phyloP scores from a whole-genome alignment of 1,140 invertebrate species.

The Papilio glaucus region DNA sequence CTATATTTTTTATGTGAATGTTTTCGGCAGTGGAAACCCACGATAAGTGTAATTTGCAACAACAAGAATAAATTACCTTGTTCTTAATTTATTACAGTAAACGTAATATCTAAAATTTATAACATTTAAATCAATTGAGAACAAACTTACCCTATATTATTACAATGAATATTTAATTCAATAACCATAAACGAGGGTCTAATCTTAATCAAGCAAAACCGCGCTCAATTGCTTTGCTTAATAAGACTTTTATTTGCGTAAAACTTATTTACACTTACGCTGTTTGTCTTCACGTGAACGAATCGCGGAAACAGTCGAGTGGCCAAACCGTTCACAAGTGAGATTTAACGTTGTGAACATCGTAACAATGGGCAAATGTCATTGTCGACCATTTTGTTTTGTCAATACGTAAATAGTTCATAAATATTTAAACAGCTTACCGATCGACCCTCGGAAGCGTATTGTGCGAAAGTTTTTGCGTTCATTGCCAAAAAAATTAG shows the following conservation, averaged over 20 bases:
- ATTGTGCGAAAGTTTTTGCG: slow-evolving; percentile 35
- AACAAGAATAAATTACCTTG: too few relatives aligned
- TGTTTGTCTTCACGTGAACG: not conserved
- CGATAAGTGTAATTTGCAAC: too few relatives aligned
- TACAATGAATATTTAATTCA: not conserved
- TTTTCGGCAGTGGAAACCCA: too few relatives aligned
- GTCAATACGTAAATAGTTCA: slow-evolving; percentile 39
- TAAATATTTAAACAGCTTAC: slow-evolving; percentile 40
- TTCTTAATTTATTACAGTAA: not conserved
- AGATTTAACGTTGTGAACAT: slow-evolving; percentile 25
- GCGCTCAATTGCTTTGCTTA: not conserved
- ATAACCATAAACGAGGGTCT: too few relatives aligned
- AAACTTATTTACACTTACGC: not conserved
- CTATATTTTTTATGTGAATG: too few relatives aligned
- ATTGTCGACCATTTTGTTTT: slow-evolving; percentile 39
- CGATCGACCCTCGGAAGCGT: slow-evolving; percentile 26
- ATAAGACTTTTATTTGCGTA: not conserved
- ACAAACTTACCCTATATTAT: not conserved
- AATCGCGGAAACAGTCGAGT: slow-evolving; percentile 32
- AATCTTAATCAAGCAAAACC: not conserved
- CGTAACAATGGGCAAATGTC: slow-evolving; percentile 25
- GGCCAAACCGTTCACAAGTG: slow-evolving; percentile 26
- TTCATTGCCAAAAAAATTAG: slow-evolving; percentile 6
- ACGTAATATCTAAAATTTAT: not conserved
- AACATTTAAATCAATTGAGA: not conserved